Evolutionary conservation across 2,797 vertebrate genomes (phyloP).

Genomic region (Macropodus opercularis): DNA sequence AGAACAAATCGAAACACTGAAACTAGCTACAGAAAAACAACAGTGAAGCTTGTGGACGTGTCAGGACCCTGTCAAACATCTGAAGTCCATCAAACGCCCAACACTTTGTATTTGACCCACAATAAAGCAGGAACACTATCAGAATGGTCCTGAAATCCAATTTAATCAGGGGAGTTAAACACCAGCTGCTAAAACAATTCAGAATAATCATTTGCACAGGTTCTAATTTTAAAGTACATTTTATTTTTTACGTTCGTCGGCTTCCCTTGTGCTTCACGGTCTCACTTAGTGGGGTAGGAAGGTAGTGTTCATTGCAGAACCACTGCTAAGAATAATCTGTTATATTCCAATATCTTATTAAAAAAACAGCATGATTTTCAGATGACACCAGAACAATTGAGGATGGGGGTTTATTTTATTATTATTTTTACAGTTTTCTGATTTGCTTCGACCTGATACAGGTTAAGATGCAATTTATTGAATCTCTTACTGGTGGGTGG

Average conservation of each 20-base stretch:
- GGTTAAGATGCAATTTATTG: constrained; percentile 81
- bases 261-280: constrained; percentile 77
- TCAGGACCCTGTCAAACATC: constrained; percentile 46
- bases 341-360: constrained; percentile 71
- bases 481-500: constrained; percentile 72
- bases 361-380: constrained; percentile 80
- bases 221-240: constrained; percentile 60
- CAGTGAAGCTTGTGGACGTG: constrained; percentile 67
- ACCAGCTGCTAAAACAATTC: constrained; percentile 18
- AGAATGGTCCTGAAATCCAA: constrained; percentile 37
- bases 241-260: constrained; percentile 42
- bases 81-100: constrained; percentile 47
- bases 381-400: constrained; percentile 76
- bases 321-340: constrained; percentile 71
- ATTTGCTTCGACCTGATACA: constrained; percentile 86
- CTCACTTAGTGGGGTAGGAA: constrained; percentile 52
- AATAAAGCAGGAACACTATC: constrained; percentile 25
- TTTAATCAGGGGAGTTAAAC: constrained; percentile 35
- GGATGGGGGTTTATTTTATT: constrained; percentile 56
- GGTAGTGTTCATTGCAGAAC: constrained; percentile 80
- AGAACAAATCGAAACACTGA: constrained; percentile 74
- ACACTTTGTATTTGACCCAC: constrained; percentile 26
- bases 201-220: constrained; percentile 40
- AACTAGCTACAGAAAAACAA: constrained; percentile 66
- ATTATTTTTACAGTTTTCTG: constrained; percentile 37